Conservation (phyloP, 2,113 vertebrate genomes). For the Conger conger region DNA sequence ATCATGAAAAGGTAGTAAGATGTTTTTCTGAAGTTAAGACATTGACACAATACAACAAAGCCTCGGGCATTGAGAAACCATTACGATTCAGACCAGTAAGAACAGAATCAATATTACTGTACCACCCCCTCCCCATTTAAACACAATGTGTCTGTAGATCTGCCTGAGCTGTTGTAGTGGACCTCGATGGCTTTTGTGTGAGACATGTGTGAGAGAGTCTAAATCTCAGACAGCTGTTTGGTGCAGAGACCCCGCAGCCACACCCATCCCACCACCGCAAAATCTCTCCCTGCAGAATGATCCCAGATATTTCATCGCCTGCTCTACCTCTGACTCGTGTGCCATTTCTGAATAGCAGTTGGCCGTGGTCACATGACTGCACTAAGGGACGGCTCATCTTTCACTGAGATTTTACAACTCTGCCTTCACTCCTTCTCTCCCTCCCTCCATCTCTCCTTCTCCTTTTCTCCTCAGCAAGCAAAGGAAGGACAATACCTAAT, state of each 20-base stretch:
- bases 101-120: slow-evolving; percentile 10
- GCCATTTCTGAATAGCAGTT: slow-evolving; percentile 35
- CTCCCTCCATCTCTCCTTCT: neutral
- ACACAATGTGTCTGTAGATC: neutral
- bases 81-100: neutral
- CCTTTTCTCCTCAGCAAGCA: neutral
- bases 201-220: slow-evolving; percentile 35
- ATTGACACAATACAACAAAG: neutral
- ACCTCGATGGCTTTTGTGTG: neutral
- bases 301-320: slow-evolving; percentile 32
- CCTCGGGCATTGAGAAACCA: neutral
- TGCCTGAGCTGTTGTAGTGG: neutral
- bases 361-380: slow-evolving; percentile 33
- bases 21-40: neutral
- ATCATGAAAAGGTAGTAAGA: neutral
- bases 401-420: slow-evolving; percentile 5
- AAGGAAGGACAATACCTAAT: neutral
- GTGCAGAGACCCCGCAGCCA: slow-evolving; percentile 35
- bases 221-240: slow-evolving; percentile 56
- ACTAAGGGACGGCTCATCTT: slow-evolving; percentile 17
- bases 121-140: neutral
- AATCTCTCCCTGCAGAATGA: slow-evolving; percentile 33
- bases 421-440: neutral
- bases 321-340: slow-evolving; percentile 28
- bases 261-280: slow-evolving; percentile 50